Base-by-base conservation (phyloP, 23 tunicate genomes). In the Trididemnum clinides region DNA sequence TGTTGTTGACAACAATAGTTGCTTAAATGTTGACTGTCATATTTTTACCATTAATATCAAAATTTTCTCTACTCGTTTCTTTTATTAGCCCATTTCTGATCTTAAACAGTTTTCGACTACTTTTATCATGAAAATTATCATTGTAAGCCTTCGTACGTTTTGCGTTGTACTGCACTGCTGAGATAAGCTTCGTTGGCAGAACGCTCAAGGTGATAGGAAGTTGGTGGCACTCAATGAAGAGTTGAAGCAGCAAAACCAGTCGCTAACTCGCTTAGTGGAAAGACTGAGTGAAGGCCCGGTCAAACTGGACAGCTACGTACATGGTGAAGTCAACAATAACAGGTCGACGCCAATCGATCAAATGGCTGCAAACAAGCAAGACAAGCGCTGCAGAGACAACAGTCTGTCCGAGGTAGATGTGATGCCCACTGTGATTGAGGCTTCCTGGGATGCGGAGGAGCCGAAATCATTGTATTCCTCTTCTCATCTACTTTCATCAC, bases 201-300 rank as follows among this genome's bases (percentile, higher is more conserved):
- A 91, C 44, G 31, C 62, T 26, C 64, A 59, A 28, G 75, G 80
- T 39, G 57, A 28, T 2, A 82, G 86, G 30, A 65, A 73, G 30
- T 25, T 91, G 50, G 71, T 76, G 31, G 62, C 86, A 5, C 75
- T 69, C 22, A 92, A 92, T 58, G 82, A 66, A 66, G 92, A 87
- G 39, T 44, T 92, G 77, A 83, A 87, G 34, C 88, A 90, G 29
- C 91, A 92, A 49, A 92, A 92, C 84, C 54, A 28, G 33, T 85
- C 97, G 1, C 88, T 87, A 12, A 84, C 77, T 5, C 70, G 97
- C 1, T 36, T 92, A 33, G 86, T 87, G 1, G 85, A 83, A 50
- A 87, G 83, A 51, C 69, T 91, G 25, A 82, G 96, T 27, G 85
- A 49, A 33, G 29, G 73, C 64, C 38, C 75, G 12, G 54, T 28